Base-by-base conservation (phyloP, 2,113 vertebrate species). In the Dromaius novaehollandiae region DNA sequence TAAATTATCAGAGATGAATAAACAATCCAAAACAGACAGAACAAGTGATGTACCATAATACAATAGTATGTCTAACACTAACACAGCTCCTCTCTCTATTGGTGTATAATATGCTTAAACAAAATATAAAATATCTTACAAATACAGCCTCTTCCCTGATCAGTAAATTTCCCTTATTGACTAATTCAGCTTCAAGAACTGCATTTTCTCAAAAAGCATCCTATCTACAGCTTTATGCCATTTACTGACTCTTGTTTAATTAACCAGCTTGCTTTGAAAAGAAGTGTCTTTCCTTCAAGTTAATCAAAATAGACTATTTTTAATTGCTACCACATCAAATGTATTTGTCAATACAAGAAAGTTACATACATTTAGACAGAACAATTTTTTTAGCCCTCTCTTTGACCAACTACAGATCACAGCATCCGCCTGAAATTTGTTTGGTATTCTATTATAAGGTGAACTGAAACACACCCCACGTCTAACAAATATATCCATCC, bases 261-360 rank as follows among this genome's bases (percentile, higher is more conserved):
- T 97, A 96, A 93, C 73, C 74, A 94, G 58, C 64, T 80, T 87
- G 56, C 60, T 96, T 98, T 86, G 83, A 96, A 97, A 96, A 69
- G 26, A 92, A 81, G 44, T 38, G 84, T 56, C 3, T 0, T 74
- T 83, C 78, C 93, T 85, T 92, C 86, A 96, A 75, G 90, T 93
- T 87, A 48, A 89, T 71, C 92, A 81, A 88, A 89, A 94, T 55
- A 86, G 74, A 53, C 84, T 75, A 70, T 66, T 95, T 98, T 96
- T 90, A 95, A 94, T 84, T 96, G 78, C 95, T 90, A 89, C 40
- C 34, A 30, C 25, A 75, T 64, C 83, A 42, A 16, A 93, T 91
- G 82, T 40, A 85, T 95, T 94, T 96, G 44, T 66, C 85, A 94
- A 53, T 68, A 94, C 76, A 78, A n/a, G 7, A 89, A 94, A 95